Evolutionary conservation across 2,797 vertebrate genomes (phyloP).

Genomic region (Diceros bicornis): DNA sequence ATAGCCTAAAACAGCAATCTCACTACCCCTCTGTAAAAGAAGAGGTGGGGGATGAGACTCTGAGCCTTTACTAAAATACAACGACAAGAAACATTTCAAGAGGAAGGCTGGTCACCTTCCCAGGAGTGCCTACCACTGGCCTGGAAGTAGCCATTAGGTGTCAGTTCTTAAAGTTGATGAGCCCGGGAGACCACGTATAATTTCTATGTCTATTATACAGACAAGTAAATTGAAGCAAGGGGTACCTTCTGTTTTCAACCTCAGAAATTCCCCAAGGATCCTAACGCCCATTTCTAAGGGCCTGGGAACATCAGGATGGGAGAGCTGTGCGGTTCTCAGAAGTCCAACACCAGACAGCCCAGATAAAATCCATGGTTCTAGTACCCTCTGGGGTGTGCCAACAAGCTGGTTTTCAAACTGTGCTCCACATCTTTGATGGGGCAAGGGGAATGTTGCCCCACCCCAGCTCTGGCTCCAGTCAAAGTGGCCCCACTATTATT

Average conservation of each 20-base stretch:
- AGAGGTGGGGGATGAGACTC: fast-evolving
- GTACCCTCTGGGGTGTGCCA: fast-evolving
- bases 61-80: background rate
- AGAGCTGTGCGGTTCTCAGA: no score
- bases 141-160: no score
- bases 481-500: fast-evolving
- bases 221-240: background rate
- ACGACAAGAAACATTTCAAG: background rate
- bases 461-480: background rate
- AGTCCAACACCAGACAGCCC: fast-evolving
- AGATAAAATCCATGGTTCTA: background rate
- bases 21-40: background rate
- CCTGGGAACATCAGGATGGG: no score
- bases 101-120: background rate
- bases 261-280: background rate
- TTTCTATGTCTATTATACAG: background rate
- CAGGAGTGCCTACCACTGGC: background rate
- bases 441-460: fast-evolving
- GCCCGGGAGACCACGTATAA: fast-evolving
- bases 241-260: background rate
- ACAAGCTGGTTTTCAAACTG: fast-evolving
- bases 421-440: background rate
- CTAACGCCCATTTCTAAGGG: background rate
- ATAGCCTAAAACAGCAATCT: background rate
- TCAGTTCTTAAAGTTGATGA: background rate